These are phyloP conservation scores for Invenusta paracnida DNA, from an alignment of 2,888 invertebrate genomes.

Conservation along the genomic window DNA sequence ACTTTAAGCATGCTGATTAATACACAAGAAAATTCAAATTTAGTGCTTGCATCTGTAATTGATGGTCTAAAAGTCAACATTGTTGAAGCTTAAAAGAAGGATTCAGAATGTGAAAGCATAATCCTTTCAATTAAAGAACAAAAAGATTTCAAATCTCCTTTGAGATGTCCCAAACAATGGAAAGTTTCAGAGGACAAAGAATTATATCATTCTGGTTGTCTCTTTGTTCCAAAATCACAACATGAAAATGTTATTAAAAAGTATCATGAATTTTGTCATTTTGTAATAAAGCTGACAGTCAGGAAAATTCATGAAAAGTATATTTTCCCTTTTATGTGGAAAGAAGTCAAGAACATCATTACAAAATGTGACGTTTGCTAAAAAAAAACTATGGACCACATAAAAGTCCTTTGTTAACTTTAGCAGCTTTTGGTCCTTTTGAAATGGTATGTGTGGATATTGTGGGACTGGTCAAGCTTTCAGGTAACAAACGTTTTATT, in stretches of 20 bases:
- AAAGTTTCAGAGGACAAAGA: not conserved
- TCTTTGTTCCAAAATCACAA: constrained; percentile 30
- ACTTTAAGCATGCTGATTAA: not conserved
- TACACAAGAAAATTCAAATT: constrained; percentile 18
- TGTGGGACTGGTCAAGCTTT: not conserved
- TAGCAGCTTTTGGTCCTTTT: not conserved
- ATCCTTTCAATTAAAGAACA: not conserved
- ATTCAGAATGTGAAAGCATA: not conserved
- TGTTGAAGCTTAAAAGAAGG: not conserved
- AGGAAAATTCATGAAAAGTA: not conserved
- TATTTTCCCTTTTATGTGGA: not conserved
- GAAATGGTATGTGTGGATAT: not conserved
- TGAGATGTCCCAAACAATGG: not conserved
- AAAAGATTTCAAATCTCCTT: not conserved
- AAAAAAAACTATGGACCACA: not conserved
- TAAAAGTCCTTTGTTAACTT: not conserved
- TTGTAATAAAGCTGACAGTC: not conserved
- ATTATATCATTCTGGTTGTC: not conserved
- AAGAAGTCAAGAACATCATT: not conserved
- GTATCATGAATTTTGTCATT: constrained; percentile 8
- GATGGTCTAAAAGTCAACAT: constrained; percentile 16
- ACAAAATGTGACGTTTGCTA: not conserved
- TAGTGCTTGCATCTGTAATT: not conserved
- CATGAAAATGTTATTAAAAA: not conserved
- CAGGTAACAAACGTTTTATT: not conserved